These are phyloP conservation scores for Caradrina kadenii DNA, from an alignment of 2,888 invertebrate species.

Conservation along the genomic window DNA sequence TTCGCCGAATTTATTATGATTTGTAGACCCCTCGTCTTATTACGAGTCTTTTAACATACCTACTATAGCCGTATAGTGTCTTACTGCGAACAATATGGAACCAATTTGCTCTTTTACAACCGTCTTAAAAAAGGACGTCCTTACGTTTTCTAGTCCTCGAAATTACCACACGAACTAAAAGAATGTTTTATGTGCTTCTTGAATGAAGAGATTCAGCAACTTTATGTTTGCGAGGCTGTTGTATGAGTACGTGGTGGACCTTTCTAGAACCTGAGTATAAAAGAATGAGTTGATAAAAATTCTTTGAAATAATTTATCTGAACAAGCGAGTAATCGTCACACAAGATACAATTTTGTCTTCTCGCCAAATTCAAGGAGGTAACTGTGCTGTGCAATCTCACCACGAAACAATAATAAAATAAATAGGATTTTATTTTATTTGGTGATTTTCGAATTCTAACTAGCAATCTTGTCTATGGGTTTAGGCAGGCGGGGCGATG, in stretches of 20 bases:
- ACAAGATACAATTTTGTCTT: no score
- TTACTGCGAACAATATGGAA: slow-evolving; percentile 70
- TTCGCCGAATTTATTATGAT: slow-evolving; percentile 89
- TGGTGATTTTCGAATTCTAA: no score
- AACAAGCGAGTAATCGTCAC: not conserved
- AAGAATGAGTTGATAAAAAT: slow-evolving; percentile 1
- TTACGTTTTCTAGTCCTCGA: slow-evolving; percentile 66
- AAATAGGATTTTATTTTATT: no score
- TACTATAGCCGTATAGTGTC: slow-evolving; percentile 72
- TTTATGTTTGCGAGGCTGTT: slow-evolving; percentile 65
- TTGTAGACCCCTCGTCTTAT: slow-evolving; percentile 87
- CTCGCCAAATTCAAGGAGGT: no score
- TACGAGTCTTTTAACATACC: slow-evolving; percentile 82
- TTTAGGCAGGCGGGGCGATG: no score
- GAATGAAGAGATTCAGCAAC: slow-evolving; percentile 64
- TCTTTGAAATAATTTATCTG: slow-evolving; percentile 1
- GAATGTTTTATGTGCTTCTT: slow-evolving; percentile 67
- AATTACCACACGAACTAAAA: slow-evolving; percentile 65
- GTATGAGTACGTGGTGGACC: slow-evolving; percentile 59
- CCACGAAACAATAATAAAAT: no score
- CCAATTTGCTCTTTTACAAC: slow-evolving; percentile 77
- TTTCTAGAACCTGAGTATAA: slow-evolving; percentile 41
- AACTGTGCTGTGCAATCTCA: no score
- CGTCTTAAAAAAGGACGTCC: slow-evolving; percentile 71
- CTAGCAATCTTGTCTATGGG: no score